These are phyloP conservation scores for Panthera tigris DNA, from an alignment of 2,113 vertebrate genomes.

Conservation along the genomic window DNA sequence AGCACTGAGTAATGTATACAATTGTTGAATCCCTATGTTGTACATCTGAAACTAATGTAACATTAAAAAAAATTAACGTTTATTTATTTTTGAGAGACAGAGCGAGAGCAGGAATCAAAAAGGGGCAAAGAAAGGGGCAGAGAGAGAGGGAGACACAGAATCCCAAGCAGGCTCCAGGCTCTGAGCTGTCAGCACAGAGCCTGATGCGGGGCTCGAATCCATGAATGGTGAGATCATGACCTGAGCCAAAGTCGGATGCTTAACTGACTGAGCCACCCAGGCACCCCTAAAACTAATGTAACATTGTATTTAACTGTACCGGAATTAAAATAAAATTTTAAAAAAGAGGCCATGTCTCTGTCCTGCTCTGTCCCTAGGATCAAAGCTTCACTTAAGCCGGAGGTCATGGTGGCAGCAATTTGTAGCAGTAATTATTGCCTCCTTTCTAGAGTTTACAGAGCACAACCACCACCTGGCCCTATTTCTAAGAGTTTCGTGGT, in stretches of 20 bases:
- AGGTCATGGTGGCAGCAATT: neutral
- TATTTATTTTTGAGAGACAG: no score
- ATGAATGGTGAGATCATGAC: no score
- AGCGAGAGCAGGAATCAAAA: no score
- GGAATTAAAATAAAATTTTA: neutral
- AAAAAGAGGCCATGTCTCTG: neutral
- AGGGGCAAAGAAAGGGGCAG: no score
- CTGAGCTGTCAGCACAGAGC: no score
- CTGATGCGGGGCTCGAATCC: no score
- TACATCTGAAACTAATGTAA: neutral
- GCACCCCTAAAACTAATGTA: neutral
- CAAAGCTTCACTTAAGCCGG: neutral
- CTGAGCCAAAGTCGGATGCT: no score
- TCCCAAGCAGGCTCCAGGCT: no score
- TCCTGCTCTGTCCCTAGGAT: neutral
- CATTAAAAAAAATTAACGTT: no score
- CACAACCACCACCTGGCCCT: rapidly evolving
- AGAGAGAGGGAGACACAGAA: no score
- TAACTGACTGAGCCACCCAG: no score
- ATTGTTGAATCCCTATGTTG: neutral
- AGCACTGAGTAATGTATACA: neutral
- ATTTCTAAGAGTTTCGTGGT: neutral
- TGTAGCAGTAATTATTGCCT: neutral
- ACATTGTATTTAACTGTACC: neutral
- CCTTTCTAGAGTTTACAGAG: neutral